Percentiles rank a stretch among this genome's conserved stretches.
Evolutionary conservation across 2,888 invertebrate genomes (phyloP).

Genomic region (Phlogophora meticulosa): DNA sequence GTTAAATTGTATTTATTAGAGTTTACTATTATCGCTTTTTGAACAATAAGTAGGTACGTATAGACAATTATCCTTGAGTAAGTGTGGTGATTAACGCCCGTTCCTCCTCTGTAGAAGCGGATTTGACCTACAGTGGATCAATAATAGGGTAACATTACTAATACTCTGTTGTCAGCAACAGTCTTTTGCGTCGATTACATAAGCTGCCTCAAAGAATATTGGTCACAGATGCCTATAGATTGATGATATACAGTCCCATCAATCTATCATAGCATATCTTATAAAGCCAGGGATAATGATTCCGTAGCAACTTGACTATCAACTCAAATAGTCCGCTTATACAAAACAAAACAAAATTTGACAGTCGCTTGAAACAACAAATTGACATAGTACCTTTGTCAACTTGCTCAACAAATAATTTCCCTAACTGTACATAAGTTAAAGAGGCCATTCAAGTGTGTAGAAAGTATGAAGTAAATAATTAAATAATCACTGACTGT

Average conservation of each 20-base stretch:
- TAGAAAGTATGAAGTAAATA: constrained; percentile 53
- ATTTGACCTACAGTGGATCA: too few species aligned
- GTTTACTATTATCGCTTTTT: constrained; percentile 70
- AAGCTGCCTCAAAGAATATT: not conserved
- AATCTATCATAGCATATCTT: too few species aligned
- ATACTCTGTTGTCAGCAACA: too few species aligned
- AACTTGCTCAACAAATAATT: not conserved
- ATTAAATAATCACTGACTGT: constrained; percentile 49
- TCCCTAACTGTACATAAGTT: not conserved
- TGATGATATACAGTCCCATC: too few species aligned
- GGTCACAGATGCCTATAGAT: not conserved
- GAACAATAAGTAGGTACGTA: constrained; percentile 76
- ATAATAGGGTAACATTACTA: too few species aligned
- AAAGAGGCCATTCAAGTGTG: constrained; percentile 36
- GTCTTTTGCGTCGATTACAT: too few species aligned
- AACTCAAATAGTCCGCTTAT: not conserved
- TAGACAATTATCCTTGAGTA: constrained; percentile 89
- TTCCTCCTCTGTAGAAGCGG: too few species aligned
- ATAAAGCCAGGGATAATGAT: not conserved
- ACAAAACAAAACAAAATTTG: too few species aligned
- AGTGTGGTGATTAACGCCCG: too few species aligned
- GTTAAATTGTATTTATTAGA: constrained; percentile 69
- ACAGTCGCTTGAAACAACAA: not conserved
- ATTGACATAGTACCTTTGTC: not conserved
- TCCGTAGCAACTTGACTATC: not conserved